Conservation (phyloP, 2,888 invertebrate genomes). For the Chromoteleia sp. region DNA sequence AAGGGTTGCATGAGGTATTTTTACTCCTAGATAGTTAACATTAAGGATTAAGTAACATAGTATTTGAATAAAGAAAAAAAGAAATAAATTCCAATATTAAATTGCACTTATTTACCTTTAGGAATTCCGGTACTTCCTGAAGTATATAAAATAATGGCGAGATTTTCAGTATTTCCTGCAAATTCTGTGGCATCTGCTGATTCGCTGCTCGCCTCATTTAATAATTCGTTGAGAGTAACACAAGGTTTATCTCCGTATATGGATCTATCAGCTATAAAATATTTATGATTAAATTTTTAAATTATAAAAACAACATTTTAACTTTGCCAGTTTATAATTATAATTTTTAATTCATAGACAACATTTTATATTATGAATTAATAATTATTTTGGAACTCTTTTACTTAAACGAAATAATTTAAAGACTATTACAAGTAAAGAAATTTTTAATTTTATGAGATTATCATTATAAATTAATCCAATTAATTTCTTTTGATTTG, state of each 20-base stretch:
- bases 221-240: constrained; percentile 85
- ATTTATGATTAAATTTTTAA: too few species aligned
- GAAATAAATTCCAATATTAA: not conserved
- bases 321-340: too few species aligned
- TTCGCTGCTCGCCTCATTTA: constrained; percentile 84
- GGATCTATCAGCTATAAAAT: constrained; percentile 74
- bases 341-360: too few species aligned
- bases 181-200: constrained; percentile 83
- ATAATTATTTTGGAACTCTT: too few species aligned
- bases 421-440: not conserved
- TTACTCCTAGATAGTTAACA: constrained; percentile 88
- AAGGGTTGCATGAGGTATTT: constrained; percentile 90
- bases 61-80: too few species aligned
- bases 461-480: not conserved
- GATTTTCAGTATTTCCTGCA: constrained; percentile 84
- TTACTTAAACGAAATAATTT: too few species aligned
- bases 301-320: too few species aligned
- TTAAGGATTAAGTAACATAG: not conserved
- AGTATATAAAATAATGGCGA: constrained; percentile 92
- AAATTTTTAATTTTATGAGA: not conserved
- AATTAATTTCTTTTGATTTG: not conserved
- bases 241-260: constrained; percentile 77
- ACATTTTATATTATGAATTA: too few species aligned
- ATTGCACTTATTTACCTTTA: constrained; percentile 87
- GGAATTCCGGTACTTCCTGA: constrained; percentile 96